phyloP scores from a whole-genome alignment of 2,113 vertebrate species.

The Fukomys damarensis region DNA sequence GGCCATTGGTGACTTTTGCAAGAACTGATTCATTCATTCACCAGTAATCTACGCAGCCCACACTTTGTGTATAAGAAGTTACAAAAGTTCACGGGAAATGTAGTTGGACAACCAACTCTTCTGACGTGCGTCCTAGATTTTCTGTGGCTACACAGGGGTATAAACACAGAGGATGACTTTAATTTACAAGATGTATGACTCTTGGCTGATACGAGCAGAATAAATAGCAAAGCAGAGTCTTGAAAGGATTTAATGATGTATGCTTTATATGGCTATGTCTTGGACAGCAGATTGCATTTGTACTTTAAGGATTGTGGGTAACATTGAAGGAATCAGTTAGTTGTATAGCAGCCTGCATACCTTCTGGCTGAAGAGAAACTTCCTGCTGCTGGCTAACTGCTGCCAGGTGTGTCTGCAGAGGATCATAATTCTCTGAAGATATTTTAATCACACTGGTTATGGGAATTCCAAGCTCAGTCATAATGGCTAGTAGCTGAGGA shows the following conservation, averaged over 20 bases:
- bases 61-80: background rate
- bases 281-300: slow-evolving; percentile 10
- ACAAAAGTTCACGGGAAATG: slow-evolving; percentile 32
- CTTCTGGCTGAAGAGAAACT: slow-evolving; percentile 76
- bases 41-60: background rate
- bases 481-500: slow-evolving; percentile 88
- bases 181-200: slow-evolving; percentile 69
- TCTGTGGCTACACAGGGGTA: background rate
- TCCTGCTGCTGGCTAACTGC: slow-evolving; percentile 66
- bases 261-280: background rate
- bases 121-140: background rate
- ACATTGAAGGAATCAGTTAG: background rate
- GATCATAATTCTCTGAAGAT: slow-evolving; percentile 85
- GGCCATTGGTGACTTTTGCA: background rate
- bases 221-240: slow-evolving; percentile 58
- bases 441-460: slow-evolving; percentile 92
- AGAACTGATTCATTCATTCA: background rate
- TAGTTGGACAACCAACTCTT: background rate
- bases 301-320: background rate
- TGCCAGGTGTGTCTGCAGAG: slow-evolving; percentile 80
- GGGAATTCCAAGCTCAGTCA: slow-evolving; percentile 89
- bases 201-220: slow-evolving; percentile 54
- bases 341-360: slow-evolving; percentile 76
- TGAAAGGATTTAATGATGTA: slow-evolving; percentile 45
- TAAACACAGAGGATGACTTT: slow-evolving; percentile 51